Conservation (phyloP, 30 jellyfish, hydroid and myxozoan species). For the Clytia hemisphaerica region DNA sequence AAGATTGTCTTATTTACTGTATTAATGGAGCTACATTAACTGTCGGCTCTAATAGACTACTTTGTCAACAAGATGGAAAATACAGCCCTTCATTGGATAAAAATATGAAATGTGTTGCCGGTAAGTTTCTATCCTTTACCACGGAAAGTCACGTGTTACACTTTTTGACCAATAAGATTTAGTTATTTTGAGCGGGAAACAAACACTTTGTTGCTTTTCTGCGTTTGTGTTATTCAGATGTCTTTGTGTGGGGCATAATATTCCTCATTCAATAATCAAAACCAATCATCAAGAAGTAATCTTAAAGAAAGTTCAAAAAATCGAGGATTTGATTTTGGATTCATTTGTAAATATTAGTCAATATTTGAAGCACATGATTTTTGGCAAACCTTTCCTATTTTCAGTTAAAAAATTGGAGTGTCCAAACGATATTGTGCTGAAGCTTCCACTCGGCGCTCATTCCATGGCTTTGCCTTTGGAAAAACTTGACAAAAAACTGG, state of each 20-base stretch:
- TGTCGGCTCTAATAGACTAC: slow-evolving; percentile 37
- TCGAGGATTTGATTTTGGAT: not conserved
- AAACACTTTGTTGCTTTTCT: not conserved
- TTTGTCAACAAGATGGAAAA: slow-evolving; percentile 39
- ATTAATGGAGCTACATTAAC: slow-evolving; percentile 33
- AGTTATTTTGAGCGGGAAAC: not conserved
- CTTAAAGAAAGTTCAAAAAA: not conserved
- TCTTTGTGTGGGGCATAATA: not conserved
- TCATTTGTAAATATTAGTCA: not conserved
- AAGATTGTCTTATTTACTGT: slow-evolving; percentile 50
- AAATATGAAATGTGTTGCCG: not conserved
- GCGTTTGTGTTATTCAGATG: not conserved
- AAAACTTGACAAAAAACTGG: not conserved
- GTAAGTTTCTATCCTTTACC: slow-evolving; percentile 12
- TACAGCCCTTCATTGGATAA: not conserved
- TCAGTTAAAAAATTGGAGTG: slow-evolving; percentile 53
- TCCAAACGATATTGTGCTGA: slow-evolving; percentile 39
- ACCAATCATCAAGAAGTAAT: too few relatives aligned
- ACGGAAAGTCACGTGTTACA: too few relatives aligned
- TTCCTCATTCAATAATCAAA: not conserved
- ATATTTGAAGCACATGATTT: not conserved
- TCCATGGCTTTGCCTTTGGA: slow-evolving; percentile 30
- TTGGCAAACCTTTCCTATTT: not conserved
- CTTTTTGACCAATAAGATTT: slow-evolving; percentile 33
- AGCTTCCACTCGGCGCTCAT: slow-evolving; percentile 37